Evolutionary conservation across 2,888 invertebrate genomes (phyloP).

Genomic region (Cataglyphis altisquamis): DNA sequence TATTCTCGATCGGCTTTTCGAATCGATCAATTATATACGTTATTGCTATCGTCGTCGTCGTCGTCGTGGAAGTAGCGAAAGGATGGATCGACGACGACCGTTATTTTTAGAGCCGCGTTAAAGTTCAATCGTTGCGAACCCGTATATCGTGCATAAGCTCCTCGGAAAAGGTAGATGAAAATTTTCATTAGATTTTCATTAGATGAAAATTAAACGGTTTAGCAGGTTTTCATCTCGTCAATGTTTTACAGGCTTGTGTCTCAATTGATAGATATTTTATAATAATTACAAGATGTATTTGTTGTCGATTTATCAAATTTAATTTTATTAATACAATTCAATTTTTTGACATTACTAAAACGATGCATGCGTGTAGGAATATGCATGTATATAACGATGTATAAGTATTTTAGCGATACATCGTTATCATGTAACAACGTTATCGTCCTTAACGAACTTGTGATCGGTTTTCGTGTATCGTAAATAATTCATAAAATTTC

Average conservation of each 20-base stretch:
- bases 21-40: conserved; percentile 31
- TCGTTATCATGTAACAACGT: background rate
- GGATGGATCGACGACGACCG: conserved; percentile 61
- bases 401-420: background rate
- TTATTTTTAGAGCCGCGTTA: conserved; percentile 73
- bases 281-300: background rate
- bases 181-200: background rate
- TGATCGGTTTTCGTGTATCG: background rate
- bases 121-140: conserved; percentile 65
- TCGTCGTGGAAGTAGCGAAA: conserved; percentile 61
- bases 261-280: background rate
- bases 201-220: background rate
- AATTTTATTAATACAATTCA: background rate
- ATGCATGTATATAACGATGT: background rate
- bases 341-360: background rate
- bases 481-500: background rate
- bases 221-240: background rate
- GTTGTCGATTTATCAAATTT: background rate
- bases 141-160: background rate
- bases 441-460: background rate
- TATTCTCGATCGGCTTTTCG: background rate
- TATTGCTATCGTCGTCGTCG: conserved; percentile 4
- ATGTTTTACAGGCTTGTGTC: background rate
- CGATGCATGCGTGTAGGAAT: background rate
- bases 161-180: background rate